Conservation (phyloP, 2,888 invertebrate species). For the Orgyia antiqua region DNA sequence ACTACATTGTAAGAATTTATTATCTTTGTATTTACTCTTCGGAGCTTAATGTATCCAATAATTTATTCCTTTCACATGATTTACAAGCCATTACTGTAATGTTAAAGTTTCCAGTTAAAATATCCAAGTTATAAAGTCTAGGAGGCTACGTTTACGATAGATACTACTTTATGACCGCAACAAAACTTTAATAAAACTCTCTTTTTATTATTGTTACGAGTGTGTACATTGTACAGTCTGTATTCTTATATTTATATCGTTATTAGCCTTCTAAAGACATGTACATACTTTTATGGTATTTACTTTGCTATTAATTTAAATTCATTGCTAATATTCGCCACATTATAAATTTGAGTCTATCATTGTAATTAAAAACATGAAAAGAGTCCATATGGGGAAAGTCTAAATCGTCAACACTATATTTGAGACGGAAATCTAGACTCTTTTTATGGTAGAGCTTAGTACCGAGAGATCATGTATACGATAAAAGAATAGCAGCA, state of each 20-base stretch:
- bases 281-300: too few relatives aligned
- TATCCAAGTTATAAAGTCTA: slow-evolving; percentile 53
- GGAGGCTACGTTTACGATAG: slow-evolving; percentile 54
- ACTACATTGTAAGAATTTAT: slow-evolving; percentile 49
- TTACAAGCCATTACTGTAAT: slow-evolving; percentile 56
- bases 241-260: background rate
- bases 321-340: too few relatives aligned
- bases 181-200: slow-evolving; percentile 42
- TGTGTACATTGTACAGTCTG: slow-evolving; percentile 26
- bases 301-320: too few relatives aligned
- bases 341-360: too few relatives aligned
- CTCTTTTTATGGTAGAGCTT: too few relatives aligned
- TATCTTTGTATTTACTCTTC: slow-evolving; percentile 45
- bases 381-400: too few relatives aligned
- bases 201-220: slow-evolving; percentile 41
- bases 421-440: too few relatives aligned
- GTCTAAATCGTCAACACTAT: too few relatives aligned
- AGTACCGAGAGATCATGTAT: too few relatives aligned
- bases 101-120: slow-evolving; percentile 53
- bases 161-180: slow-evolving; percentile 54
- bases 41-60: slow-evolving; percentile 53
- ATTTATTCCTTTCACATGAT: slow-evolving; percentile 63
- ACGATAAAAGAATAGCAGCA: too few relatives aligned
- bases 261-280: too few relatives aligned
- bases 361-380: too few relatives aligned